A percentile compares a stretch with the other conserved stretches of the same genome.
phyloP scores from a whole-genome alignment of 2,113 vertebrate species.

The Trichechus manatus region DNA sequence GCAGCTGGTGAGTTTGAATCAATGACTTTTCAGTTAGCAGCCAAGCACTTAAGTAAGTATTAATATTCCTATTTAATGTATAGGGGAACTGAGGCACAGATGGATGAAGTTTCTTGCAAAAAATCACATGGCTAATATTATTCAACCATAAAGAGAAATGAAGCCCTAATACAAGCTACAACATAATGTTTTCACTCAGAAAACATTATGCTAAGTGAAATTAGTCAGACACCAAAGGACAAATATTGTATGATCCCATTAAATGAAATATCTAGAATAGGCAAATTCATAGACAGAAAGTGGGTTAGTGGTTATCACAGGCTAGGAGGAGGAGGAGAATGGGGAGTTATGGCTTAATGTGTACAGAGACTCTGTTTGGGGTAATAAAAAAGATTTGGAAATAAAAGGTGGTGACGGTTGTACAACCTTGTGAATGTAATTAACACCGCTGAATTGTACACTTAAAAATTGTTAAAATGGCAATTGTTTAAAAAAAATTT shows the following conservation, averaged over 20 bases:
- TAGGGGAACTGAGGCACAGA: background rate
- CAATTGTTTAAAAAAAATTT: background rate
- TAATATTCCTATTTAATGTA: no score
- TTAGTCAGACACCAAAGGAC: background rate
- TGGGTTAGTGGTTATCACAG: background rate
- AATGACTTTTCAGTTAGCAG: no score
- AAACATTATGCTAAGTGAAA: background rate
- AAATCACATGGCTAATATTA: fast-evolving
- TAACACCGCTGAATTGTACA: no score
- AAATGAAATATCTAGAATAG: background rate
- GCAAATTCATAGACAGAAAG: background rate
- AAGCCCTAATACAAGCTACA: no score
- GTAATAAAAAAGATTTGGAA: background rate
- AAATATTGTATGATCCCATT: background rate
- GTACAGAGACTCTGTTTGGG: background rate
- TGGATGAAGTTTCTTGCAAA: background rate
- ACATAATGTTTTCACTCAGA: background rate
- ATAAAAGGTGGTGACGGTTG: background rate
- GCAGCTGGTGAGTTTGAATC: no score
- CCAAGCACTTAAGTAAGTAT: no score
- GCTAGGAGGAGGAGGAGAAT: background rate
- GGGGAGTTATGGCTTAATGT: background rate
- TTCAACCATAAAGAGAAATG: no score
- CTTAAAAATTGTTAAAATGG: no score
- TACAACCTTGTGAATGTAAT: no score